Evolutionary conservation across 2,113 vertebrate genomes (phyloP).

Genomic region (Malurus melanocephalus): DNA sequence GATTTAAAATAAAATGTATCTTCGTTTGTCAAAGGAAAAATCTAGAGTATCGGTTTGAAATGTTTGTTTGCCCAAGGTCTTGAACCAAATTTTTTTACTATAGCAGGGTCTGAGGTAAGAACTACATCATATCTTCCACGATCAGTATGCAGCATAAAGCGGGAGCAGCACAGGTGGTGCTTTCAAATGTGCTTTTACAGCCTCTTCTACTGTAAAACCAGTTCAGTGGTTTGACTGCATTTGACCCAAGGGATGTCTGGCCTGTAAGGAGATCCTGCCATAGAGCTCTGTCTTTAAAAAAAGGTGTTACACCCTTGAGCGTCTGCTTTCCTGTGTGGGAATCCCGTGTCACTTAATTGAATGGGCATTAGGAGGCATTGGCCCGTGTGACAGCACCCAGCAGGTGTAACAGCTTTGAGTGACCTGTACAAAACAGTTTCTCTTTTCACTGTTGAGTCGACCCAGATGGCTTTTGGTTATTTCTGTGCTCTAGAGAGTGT

Average conservation of each 20-base stretch:
- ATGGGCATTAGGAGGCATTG: accelerated
- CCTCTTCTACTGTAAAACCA: neutral
- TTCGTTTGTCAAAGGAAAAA: neutral
- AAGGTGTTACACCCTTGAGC: neutral
- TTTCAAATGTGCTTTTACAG: neutral
- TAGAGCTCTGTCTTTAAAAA: neutral
- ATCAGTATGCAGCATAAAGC: neutral
- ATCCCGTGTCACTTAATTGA: neutral
- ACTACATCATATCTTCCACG: accelerated
- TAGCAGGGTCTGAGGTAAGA: neutral
- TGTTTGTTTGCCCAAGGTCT: neutral
- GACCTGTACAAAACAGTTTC: neutral
- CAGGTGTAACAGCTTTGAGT: neutral
- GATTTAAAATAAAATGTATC: neutral
- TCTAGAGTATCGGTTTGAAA: neutral
- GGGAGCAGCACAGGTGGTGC: neutral
- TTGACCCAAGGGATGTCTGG: neutral
- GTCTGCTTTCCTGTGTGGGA: neutral
- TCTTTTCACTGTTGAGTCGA: neutral
- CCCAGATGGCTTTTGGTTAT: neutral
- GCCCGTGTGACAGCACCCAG: neutral
- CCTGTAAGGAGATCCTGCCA: neutral
- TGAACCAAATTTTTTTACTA: neutral
- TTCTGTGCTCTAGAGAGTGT: neutral
- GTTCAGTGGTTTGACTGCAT: neutral